Evolutionary conservation across 1,140 invertebrate genomes (phyloP).

Genomic region (Brachionus sp.): DNA sequence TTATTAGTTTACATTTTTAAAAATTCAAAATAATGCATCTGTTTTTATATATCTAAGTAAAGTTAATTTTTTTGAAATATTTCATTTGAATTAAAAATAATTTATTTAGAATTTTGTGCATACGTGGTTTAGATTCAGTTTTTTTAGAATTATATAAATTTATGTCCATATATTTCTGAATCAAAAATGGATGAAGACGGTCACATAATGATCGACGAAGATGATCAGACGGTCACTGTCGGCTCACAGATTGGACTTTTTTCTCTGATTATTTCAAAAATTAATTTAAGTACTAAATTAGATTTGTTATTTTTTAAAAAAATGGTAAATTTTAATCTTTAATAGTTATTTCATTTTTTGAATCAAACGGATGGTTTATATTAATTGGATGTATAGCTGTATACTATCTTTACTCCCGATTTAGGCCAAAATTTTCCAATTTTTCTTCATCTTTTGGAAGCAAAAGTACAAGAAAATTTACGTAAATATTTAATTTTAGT

Average conservation of each 20-base stretch:
- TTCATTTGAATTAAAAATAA: background rate
- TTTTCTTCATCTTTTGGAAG: background rate
- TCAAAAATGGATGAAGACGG: conserved; percentile 32
- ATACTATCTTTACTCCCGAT: background rate
- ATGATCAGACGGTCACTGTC: background rate
- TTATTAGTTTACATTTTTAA: background rate
- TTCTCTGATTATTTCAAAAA: background rate
- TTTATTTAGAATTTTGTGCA: background rate
- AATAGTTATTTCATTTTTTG: conserved; percentile 5
- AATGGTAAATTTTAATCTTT: background rate
- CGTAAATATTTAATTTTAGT: too few relatives aligned
- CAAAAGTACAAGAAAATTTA: background rate
- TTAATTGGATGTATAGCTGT: background rate
- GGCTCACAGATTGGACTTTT: background rate
- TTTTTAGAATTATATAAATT: background rate
- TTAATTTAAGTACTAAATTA: background rate
- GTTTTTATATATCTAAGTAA: too few relatives aligned
- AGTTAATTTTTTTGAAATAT: background rate
- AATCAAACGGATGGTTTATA: conserved; percentile 40
- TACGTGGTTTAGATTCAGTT: background rate
- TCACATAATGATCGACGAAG: background rate
- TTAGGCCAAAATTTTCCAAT: background rate
- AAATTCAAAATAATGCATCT: background rate
- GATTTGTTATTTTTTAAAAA: background rate
- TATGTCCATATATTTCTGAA: background rate